Evolutionary conservation across 2,888 invertebrate genomes (phyloP), one percentile per base, ranked within the genome.

Genomic region (Lithophane leautieri): DNA sequence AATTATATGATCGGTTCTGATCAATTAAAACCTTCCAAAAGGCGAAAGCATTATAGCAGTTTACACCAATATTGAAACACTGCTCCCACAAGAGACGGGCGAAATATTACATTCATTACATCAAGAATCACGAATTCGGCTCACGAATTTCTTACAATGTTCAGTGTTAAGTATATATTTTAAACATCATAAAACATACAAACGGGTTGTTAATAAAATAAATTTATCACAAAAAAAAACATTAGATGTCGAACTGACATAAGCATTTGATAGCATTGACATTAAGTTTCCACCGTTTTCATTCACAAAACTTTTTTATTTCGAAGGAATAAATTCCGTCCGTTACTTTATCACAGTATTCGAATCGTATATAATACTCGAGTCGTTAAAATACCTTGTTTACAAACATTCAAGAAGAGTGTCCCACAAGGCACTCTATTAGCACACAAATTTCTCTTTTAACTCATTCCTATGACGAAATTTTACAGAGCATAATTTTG

Each of bases 341-440:
- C 86, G 80, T 89, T 85, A 84, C 86, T 90, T 95, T 79, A 95
- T 95, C 95, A 95, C 95, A 95, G 94, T 92, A 89, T 91, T 91
- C 91, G 92, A 91, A 93, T 89, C 88, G 70, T 73, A 68, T 70
- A 70, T 71, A 73, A 74, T 78, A 78, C 62, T 73, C 70, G 66
- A 88, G 85, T 90, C 90, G 85, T 82, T 87, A 87, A 84, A 90
- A 82, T 89, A 90, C 89, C 85, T 89, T 89, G 82, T 85, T 84
- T 65, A 82, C 82, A 85, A 86, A 84, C 85, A 82, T 85, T 86
- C 84, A 80, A 86, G 80, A 82, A 86, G 78, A 90, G 94, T 91
- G 93, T 93, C 82, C 90, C 93, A 19, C 93, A 94, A 94, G 95
- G 95, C 94, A 94, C 94, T 90, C 91, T 89, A 82, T 85, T 93